phyloP scores from a whole-genome alignment of 2,113 vertebrate species.

The Charina bottae region DNA sequence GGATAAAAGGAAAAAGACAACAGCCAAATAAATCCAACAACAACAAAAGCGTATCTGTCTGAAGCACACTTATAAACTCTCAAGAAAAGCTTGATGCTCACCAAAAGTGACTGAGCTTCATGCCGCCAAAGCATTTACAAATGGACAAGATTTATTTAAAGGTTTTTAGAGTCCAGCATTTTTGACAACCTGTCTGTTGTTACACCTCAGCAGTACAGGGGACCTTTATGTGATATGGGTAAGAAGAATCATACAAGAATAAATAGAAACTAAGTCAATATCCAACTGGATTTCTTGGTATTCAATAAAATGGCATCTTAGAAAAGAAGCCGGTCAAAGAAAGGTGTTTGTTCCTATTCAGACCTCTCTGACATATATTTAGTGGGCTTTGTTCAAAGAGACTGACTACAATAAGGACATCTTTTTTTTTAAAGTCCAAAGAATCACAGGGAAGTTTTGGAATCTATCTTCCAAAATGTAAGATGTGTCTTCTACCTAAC shows the following conservation, averaged over 20 bases:
- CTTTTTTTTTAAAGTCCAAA: too few species aligned
- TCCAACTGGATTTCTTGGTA: neutral
- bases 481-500: neutral
- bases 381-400: neutral
- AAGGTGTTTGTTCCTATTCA: neutral
- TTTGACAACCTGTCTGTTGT: neutral
- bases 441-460: neutral
- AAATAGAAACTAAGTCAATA: neutral
- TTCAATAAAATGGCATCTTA: neutral
- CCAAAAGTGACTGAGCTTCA: slow-evolving; percentile 11
- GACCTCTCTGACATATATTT: neutral
- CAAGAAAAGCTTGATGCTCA: slow-evolving; percentile 6
- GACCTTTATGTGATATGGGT: neutral
- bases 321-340: slow-evolving; percentile 2
- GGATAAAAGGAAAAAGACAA: neutral
- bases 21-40: neutral
- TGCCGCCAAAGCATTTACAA: neutral
- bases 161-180: neutral
- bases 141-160: slow-evolving; percentile 13
- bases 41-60: neutral
- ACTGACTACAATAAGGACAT: neutral
- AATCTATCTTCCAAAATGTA: neutral
- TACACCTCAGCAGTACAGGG: neutral
- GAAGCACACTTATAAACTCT: slow-evolving; percentile 1
- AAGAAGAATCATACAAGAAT: neutral